Evolutionary conservation across 2,888 invertebrate genomes (phyloP), one percentile per base, ranked within the genome.

Genomic region (Acronicta psi): DNA sequence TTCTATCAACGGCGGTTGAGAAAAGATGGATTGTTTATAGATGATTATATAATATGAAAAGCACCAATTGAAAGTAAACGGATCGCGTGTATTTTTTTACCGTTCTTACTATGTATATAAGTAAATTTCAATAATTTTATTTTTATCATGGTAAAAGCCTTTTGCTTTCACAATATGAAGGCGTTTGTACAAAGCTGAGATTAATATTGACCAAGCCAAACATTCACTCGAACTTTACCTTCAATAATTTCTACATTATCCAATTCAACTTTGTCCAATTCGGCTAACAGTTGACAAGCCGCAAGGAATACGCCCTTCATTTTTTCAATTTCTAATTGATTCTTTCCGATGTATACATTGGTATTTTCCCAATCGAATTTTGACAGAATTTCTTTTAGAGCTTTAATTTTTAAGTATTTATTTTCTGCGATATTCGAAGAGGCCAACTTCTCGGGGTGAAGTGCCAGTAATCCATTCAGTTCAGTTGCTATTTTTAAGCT

Each of bases 301-400:
- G 79, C 79, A 46, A 84, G 75, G 58, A 81, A 84, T 57, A 85
- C 69, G 13, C 58, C 53, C 51, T 77, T 79, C 31, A 85, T 57
- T 66, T 81, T 83, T 47, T 83, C 77, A 31, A 56, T 65, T 75
- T 84, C 80, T 50, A 70, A 38, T 25, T 59, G 46, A 38, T 59
- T 76, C 56, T 80, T 85, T 44, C 67, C 77, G 58, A 81, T 71
- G 47, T 73, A 79, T 38, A 61, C 69, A 18, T 85, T 83, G 0
- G 79, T 77, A 61, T 83, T 80, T 52, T 82, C 59, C 83, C 86
- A 88, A 81, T 87, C 82, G 56, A 82, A 80, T 69, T 78, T 78
- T 2, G 75, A 81, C 37, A 88, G 59, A 9, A 71, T 73, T 45
- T 60, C 56, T 72, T 75, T 79, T 29, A 87, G 65, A 4, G 50